Base-by-base conservation (phyloP, 2,113 vertebrate species). In the Lanius ludovicianus region DNA sequence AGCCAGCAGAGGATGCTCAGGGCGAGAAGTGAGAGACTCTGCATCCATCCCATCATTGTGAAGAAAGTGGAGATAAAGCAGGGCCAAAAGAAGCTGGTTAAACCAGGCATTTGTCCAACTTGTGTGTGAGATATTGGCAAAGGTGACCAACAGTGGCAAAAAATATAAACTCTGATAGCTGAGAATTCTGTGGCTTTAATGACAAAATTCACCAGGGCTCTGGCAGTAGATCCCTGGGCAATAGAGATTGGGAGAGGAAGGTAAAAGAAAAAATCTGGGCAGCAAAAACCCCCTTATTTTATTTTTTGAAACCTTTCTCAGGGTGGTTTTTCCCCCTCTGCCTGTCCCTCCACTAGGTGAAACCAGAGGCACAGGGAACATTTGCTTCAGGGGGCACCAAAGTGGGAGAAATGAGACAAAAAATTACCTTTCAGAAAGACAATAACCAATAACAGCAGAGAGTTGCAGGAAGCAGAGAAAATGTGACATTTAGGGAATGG, bases 291-390 rank as follows among this genome's bases (percentile, higher is more conserved):
- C 10, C 19, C 9, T 11, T 13, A 9, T 56, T 64, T 37, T 46
- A 35, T 25, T 50, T 49, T 52, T 68, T 53, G 0, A 21, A 35
- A 18, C 30, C 1, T 8, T 71, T 77, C 31, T 20, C 15, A 2
- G 39, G 18, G 23, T 68, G 8, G 30, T 59, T 22, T 44, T 22
- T 18, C 1, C 14, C 24, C 7, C 4, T 0, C 20, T 22, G 13
- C 24, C 8, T 82, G 42, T 50, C 5, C 5, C 8, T 2, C 20
- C 7, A 3, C 2, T 25, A 7, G 2, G 17, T 73, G 53, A 85
- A 63, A 76, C 64, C 18, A 84, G 78, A 82, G 68, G 53, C 10
- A 37, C 19, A 7, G n/a, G 31, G 35, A 63, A 8, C 12, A 8
- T 63, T 90, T 49, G 31, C 76, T 77, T 63, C 35, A 28, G 23